These are phyloP conservation scores for Chalcosyrphus nemorum DNA, from an alignment of 2,888 invertebrate species.

Conservation along the genomic window DNA sequence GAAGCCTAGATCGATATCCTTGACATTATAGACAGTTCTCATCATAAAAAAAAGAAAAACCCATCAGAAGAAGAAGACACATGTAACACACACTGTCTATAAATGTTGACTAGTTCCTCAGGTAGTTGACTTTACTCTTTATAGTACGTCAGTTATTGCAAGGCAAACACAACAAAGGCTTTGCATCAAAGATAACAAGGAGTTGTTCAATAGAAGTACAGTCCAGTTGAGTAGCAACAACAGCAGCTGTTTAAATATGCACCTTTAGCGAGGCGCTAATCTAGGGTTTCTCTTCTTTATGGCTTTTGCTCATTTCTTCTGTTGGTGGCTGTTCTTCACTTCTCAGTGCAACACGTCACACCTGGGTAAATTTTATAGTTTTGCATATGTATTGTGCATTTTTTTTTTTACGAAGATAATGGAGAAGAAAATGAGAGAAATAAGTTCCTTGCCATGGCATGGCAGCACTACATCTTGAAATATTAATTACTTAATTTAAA, in stretches of 20 bases:
- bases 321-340: no score
- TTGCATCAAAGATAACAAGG: background rate
- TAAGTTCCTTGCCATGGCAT: no score
- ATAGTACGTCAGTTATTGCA: background rate
- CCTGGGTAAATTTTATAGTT: constrained; percentile 4
- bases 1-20: no score
- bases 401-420: background rate
- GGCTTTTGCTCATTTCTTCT: no score
- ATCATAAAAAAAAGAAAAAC: background rate
- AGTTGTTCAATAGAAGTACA: no score
- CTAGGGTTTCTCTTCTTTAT: no score
- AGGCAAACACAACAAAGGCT: background rate
- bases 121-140: constrained; percentile 3
- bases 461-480: no score
- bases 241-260: no score
- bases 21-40: no score
- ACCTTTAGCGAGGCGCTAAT: no score
- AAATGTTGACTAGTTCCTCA: background rate
- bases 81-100: constrained; percentile 17
- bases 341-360: background rate
- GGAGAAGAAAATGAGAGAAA: background rate
- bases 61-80: background rate
- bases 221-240: no score
- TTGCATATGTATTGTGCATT: background rate
- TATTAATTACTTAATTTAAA: no score